Evolutionary conservation across 2,113 vertebrate genomes (phyloP).

Genomic region (Probosciger aterrimus): DNA sequence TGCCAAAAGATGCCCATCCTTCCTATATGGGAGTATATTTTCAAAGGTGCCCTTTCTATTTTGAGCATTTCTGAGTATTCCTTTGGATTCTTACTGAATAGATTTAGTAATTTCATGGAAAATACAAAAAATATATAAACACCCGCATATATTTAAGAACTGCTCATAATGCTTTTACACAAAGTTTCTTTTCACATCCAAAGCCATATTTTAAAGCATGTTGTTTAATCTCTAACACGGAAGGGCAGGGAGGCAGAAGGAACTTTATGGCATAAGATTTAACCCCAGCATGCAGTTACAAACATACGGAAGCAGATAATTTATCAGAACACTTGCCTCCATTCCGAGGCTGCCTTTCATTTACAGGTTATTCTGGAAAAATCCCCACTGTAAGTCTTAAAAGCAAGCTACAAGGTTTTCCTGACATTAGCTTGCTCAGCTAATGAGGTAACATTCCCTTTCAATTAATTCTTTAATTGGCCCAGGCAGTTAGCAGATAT

Average conservation of each 20-base stretch:
- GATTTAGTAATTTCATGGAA: background rate
- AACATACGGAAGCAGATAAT: background rate
- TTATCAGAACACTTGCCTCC: background rate
- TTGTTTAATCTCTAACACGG: background rate
- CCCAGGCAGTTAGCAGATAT: background rate
- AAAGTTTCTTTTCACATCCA: background rate
- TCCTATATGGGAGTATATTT: background rate
- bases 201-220: background rate
- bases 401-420: background rate
- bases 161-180: background rate
- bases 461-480: conserved; percentile 50
- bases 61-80: background rate
- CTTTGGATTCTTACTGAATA: background rate
- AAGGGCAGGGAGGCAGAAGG: background rate
- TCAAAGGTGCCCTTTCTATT: background rate
- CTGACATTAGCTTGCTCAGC: background rate
- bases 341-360: background rate
- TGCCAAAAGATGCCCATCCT: background rate
- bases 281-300: background rate
- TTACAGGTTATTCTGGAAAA: conserved; percentile 2
- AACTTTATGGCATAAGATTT: background rate
- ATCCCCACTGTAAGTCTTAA: background rate
- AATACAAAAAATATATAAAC: background rate
- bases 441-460: conserved; percentile 34
- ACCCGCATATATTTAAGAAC: background rate